Percentiles rank a stretch among this genome's conserved stretches.
phyloP scores from a whole-genome alignment of 2,113 vertebrate genomes.

The Sylvilagus bachmani region DNA sequence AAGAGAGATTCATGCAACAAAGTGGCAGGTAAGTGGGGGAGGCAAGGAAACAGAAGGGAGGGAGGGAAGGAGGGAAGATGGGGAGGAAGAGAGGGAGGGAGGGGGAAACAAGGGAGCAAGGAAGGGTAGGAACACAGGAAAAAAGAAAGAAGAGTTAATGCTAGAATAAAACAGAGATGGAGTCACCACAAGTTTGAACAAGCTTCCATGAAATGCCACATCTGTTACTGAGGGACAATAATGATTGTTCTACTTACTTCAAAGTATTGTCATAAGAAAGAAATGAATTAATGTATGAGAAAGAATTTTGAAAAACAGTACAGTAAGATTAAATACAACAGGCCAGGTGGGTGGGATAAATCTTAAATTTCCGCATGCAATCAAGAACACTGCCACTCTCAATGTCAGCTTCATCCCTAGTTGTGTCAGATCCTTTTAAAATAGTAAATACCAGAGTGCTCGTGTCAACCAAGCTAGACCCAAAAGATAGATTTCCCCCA shows the following conservation, averaged over 20 bases:
- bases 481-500: neutral
- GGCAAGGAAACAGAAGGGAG: neutral
- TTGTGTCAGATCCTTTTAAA: neutral
- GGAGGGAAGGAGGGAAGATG: too few relatives aligned
- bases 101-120: neutral
- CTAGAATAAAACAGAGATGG: neutral
- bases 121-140: too few relatives aligned
- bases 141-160: neutral
- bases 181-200: rapidly evolving
- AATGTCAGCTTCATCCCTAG: neutral
- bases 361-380: neutral
- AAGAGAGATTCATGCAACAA: neutral
- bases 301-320: slow-evolving; percentile 42
- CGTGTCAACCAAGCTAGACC: neutral
- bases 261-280: neutral
- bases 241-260: neutral
- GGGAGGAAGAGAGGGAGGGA: neutral
- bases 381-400: neutral
- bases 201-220: neutral
- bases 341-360: slow-evolving; percentile 14
- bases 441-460: neutral
- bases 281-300: slow-evolving; percentile 46
- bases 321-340: slow-evolving; percentile 25
- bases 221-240: neutral
- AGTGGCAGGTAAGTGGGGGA: neutral